Evolutionary conservation across 30 jellyfish, hydroid and myxozoan genomes (phyloP), one percentile per base, ranked within the genome.

Genomic region (Aurelia aurita): DNA sequence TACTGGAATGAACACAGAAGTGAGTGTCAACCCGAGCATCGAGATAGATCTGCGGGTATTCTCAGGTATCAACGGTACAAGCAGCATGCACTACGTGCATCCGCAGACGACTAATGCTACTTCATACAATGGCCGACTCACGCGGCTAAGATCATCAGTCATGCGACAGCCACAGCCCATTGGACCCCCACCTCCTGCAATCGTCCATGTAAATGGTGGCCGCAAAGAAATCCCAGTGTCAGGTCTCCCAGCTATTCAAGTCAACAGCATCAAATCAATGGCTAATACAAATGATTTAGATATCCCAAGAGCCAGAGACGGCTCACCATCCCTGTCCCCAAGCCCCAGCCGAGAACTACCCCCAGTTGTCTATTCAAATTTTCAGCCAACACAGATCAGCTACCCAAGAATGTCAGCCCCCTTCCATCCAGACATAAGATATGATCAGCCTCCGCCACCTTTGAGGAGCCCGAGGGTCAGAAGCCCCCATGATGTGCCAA

Each of bases 1-100:
- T 5, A 87, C 96, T 14, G 99, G 99, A 12, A 94, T 94, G 99
- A 94, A 94, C 84, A 94, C 99, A 1, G 99, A 94, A 67, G 96
- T 94, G 43, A 94, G 99, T 58, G 96, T 94, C 60, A 94, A 94
- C 72, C 97, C 99, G 10, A 66, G 93, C 74, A 69, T 82, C 22
- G 99, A 94, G 35, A 94, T 88, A n/a, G 99, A 89, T 73, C 76
- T 89, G 82, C 85, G 97, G 34, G 88, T 89, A 18, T 89, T 89
- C 69, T 89, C 97, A 13, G 91, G 92, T 29, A 80, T 89, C 51
- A 89, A 89, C 57, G 97, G 97, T 35, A 72, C 93, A 1, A 76
- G 77, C 87, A 74, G 84, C 70, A 21, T 73, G 11, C 97, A 79
- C 43, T 89, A 89, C 39, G 93, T 67, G 13, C 97, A 89, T 70